These are phyloP conservation scores for Micromussa lordhowensis DNA, from an alignment of 92 coral and sea anemone genomes.

Conservation along the genomic window DNA sequence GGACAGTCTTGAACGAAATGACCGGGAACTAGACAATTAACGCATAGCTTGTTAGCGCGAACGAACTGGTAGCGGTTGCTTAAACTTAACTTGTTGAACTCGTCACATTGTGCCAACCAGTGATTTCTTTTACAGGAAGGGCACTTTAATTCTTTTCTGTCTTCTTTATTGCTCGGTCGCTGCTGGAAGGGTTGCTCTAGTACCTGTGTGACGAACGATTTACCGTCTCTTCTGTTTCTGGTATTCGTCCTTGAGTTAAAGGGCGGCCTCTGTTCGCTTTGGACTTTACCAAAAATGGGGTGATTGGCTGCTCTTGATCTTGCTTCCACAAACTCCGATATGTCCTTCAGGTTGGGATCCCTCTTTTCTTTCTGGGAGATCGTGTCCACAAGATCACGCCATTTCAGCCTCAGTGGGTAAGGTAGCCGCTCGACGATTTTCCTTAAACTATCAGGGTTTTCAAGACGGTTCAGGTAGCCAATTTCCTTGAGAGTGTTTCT, in stretches of 20 bases:
- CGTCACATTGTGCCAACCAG: constrained; percentile 54
- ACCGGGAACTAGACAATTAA: constrained; percentile 61
- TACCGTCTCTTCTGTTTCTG: not conserved
- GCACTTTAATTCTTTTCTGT: constrained; percentile 5
- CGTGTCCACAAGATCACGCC: too few species aligned
- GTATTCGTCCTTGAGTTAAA: not conserved
- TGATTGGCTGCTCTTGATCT: too few species aligned
- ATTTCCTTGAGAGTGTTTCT: constrained; percentile 43
- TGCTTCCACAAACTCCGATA: too few species aligned
- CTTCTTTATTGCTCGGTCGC: not conserved
- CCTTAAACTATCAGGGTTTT: constrained; percentile 49
- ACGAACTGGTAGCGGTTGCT: constrained; percentile 29
- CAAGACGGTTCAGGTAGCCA: constrained; percentile 31
- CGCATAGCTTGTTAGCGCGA: constrained; percentile 42
- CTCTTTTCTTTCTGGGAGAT: too few species aligned
- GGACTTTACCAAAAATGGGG: constrained; percentile 42
- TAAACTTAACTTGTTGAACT: constrained; percentile 36
- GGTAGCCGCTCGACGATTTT: constrained; percentile 33
- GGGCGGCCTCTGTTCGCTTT: constrained; percentile 15
- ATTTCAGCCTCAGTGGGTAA: constrained; percentile 17
- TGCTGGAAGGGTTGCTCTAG: not conserved
- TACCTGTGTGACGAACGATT: not conserved
- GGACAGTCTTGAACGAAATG: too few species aligned
- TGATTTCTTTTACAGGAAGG: constrained; percentile 42
- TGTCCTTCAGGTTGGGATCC: too few species aligned